Evolutionary conservation across 2,888 invertebrate genomes (phyloP), one percentile per base, ranked within the genome.

Genomic region (Strigamia crassipes): DNA sequence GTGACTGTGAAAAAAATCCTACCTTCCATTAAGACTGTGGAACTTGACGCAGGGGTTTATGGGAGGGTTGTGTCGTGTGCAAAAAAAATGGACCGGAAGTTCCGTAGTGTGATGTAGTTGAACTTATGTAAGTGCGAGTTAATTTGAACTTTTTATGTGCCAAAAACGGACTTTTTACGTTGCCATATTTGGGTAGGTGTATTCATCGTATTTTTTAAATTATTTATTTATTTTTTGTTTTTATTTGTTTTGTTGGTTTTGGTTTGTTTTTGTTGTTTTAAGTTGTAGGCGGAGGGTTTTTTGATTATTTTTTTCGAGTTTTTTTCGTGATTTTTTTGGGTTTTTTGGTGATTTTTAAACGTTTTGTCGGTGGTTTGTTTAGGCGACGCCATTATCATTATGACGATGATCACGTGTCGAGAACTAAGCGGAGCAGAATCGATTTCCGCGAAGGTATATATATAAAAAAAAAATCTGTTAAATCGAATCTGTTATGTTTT

Each of bases 401-500:
- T 78, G 83, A 80, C 41, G 84, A 83, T 27, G 84, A 85, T 38
- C 82, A 83, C 51, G 38, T 79, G n/a, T 80, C 83, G 12, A 83
- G 84, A 66, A 56, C 84, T 5, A 85, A 84, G 82, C 80, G 84
- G 79, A 84, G 83, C 56, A 83, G 84, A 34, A 83, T 81, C 15
- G 84, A 85, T 82, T 85, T 83, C 77, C 83, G 83, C 82, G 84
- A 84, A 84, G 85, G 85, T 85, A 82, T n/a, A 6, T 73, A 13
- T 3, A 8, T 13, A 9, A 73, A 18, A 18, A 73, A 73, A 18
- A 21, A n/a, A 51, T 51, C 10, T 6, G 4, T n/a, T n/a, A 51
- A 18, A 73, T 18, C 38, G 61, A 42, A 61, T 38, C 80, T n/a
- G n/a, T n/a, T n/a, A n/a, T n/a, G n/a, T n/a, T n/a, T n/a, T n/a